phyloP scores from a whole-genome alignment of 2,888 invertebrate species.

The Morpho deidamia region DNA sequence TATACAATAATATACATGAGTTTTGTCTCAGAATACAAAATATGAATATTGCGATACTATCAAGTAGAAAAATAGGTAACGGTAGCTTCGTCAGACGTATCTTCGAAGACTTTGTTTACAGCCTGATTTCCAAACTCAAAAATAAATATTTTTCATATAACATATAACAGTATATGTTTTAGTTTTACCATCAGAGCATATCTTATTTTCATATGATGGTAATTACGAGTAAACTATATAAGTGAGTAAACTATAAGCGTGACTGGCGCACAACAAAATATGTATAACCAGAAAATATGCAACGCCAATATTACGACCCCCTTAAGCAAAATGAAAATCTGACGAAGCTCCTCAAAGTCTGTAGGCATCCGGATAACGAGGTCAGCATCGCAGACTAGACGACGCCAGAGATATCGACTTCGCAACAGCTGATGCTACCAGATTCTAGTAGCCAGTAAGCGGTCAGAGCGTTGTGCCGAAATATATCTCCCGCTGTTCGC shows the following conservation, averaged over 20 bases:
- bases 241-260: no score
- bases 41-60: no score
- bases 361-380: conserved; percentile 58
- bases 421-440: conserved; percentile 63
- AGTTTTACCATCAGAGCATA: neutral
- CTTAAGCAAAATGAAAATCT: conserved; percentile 19
- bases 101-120: no score
- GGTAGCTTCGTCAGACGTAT: no score
- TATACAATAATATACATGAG: no score
- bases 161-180: no score
- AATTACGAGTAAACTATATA: no score
- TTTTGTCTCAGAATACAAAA: no score
- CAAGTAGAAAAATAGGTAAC: no score
- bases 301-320: neutral
- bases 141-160: no score
- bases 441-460: conserved; percentile 51
- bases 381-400: conserved; percentile 64
- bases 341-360: conserved; percentile 22
- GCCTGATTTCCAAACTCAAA: no score
- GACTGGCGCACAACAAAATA: neutral
- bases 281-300: neutral
- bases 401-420: conserved; percentile 70
- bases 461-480: conserved; percentile 35
- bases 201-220: neutral
- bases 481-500: conserved; percentile 9